A percentile compares a stretch with the other conserved stretches of the same genome.
phyloP scores from a whole-genome alignment of 2,797 vertebrate species.

The Poeciliopsis gracilis region DNA sequence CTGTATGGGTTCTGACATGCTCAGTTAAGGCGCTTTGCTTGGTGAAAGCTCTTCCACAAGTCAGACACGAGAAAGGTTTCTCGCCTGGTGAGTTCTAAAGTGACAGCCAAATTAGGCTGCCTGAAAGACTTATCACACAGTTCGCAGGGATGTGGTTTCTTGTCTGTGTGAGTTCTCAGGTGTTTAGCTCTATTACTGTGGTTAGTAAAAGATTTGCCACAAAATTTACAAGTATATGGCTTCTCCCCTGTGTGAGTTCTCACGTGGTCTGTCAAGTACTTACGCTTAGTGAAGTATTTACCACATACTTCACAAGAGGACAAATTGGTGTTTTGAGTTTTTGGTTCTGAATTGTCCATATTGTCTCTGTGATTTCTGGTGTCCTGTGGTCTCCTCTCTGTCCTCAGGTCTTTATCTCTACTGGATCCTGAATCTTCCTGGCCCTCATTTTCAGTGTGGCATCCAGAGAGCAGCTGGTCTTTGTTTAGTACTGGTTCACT shows the following conservation, averaged over 20 bases:
- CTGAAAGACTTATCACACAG: not conserved
- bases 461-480: not conserved
- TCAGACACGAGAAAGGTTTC: not conserved
- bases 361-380: not conserved
- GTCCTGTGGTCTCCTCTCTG: not conserved
- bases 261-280: not conserved
- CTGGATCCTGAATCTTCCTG: not conserved
- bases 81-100: not conserved
- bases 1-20: not conserved
- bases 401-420: not conserved
- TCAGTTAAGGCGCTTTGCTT: not conserved
- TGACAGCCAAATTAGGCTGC: not conserved
- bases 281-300: not conserved
- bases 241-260: not conserved
- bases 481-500: not conserved
- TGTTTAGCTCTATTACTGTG: not conserved
- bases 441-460: not conserved
- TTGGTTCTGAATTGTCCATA: not conserved
- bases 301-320: not conserved
- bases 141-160: not conserved
- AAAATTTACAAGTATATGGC: not conserved
- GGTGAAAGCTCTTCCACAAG: not conserved
- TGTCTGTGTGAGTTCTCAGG: not conserved
- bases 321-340: not conserved
- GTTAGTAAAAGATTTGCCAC: not conserved